A percentile compares a stretch with the other conserved stretches of the same genome.
Conservation (phyloP, 2,797 vertebrate species). For the Cuniculus paca region DNA sequence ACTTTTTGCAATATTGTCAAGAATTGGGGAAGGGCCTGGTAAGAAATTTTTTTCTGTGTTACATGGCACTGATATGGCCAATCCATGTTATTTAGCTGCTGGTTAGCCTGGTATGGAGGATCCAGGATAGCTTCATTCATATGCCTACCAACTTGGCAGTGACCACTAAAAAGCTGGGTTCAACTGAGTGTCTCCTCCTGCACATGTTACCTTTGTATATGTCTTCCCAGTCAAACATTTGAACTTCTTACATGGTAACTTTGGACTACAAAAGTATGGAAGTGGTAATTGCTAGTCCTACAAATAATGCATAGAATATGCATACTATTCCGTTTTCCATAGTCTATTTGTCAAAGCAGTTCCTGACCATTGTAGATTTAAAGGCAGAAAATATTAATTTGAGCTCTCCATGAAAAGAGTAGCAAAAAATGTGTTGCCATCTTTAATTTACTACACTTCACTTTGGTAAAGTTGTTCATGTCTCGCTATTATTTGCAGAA, state of each 20-base stretch:
- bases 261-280: neutral
- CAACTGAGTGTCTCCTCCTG: neutral
- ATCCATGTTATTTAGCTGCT: neutral
- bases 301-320: neutral
- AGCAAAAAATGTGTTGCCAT: neutral
- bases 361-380: neutral
- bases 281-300: neutral
- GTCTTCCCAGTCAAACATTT: neutral
- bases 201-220: neutral
- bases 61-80: neutral
- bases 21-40: neutral
- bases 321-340: neutral
- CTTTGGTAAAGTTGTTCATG: slow-evolving; percentile 31
- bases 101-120: neutral
- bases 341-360: slow-evolving; percentile 19
- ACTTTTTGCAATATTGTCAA: slow-evolving; percentile 1
- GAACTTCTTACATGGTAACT: slow-evolving; percentile 2
- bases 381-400: neutral
- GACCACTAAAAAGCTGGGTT: neutral
- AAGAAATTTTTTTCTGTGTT: neutral
- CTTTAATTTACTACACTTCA: neutral
- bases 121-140: neutral
- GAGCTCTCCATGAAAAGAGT: neutral
- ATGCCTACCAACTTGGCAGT: neutral
- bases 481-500: neutral